phyloP scores from a whole-genome alignment of 2,113 vertebrate species.

The Hippocampus comes region DNA sequence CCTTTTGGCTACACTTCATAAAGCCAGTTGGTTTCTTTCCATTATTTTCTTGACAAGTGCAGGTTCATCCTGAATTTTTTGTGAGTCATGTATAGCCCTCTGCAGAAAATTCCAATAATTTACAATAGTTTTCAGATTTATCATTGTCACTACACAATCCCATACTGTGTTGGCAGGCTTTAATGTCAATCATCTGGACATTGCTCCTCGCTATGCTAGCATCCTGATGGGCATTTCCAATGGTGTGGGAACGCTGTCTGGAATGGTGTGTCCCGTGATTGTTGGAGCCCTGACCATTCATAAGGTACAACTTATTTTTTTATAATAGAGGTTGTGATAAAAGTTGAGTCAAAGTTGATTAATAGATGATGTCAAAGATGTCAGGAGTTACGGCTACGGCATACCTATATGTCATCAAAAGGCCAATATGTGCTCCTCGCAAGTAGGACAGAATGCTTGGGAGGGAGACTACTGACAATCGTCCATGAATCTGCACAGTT shows the following conservation, averaged over 20 bases:
- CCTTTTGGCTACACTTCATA: no score
- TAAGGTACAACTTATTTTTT: constrained; percentile 76
- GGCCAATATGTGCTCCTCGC: no score
- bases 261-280: constrained; percentile 96
- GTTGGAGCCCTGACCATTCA: constrained; percentile 94
- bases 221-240: constrained; percentile 99
- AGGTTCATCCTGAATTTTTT: no score
- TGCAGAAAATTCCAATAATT: neutral
- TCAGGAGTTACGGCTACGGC: no score
- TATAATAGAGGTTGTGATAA: neutral
- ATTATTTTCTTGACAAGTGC: no score
- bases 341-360: neutral
- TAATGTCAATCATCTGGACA: constrained; percentile 97
- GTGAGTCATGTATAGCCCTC: neutral
- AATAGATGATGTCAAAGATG: neutral
- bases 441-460: no score
- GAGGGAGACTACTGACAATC: no score
- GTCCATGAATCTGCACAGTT: no score
- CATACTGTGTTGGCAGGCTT: constrained; percentile 77
- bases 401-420: no score
- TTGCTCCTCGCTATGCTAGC: constrained; percentile 95
- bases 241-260: constrained; percentile 90
- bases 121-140: neutral
- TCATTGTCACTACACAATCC: neutral
- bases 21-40: no score